phyloP scores from a whole-genome alignment of 2,113 vertebrate species.

The Halichoeres trimaculatus region DNA sequence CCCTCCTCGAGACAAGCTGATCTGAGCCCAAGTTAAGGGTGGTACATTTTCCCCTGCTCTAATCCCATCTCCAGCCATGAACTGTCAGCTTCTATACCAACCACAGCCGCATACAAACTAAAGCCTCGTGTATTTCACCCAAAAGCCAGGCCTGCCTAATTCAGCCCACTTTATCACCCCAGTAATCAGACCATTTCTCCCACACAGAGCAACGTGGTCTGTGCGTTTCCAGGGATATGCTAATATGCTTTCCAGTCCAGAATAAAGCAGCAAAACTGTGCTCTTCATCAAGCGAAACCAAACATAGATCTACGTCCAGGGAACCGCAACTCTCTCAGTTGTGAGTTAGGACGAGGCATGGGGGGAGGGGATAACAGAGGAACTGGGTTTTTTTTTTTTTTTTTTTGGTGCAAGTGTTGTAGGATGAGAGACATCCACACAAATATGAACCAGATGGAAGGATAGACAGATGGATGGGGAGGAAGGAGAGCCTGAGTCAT shows the following conservation, averaged over 20 bases:
- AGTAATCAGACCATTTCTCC: conserved; percentile 55
- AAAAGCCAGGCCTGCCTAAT: conserved; percentile 52
- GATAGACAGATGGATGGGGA: conserved; percentile 58
- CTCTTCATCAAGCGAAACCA: conserved; percentile 18
- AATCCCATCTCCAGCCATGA: conserved; percentile 63
- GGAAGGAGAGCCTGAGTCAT: conserved; percentile 75
- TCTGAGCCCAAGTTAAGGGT: conserved; percentile 45
- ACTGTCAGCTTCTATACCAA: conserved; percentile 47
- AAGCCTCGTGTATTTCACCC: conserved; percentile 47
- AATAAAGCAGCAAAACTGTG: conserved; percentile 9
- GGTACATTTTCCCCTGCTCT: conserved; percentile 56
- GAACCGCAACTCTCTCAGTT: conserved; percentile 38
- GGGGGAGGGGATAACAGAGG: conserved; percentile 37
- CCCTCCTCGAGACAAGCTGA: conserved; percentile 33
- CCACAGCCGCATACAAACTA: conserved; percentile 42
- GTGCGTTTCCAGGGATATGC: conserved; percentile 26
- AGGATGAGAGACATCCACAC: conserved; percentile 71
- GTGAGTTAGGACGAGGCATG: conserved; percentile 42
- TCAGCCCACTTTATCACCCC: conserved; percentile 61
- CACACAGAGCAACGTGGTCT: conserved; percentile 46
- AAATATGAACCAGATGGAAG: conserved; percentile 79
- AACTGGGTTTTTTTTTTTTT: conserved; percentile 47
- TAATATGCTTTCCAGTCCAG: conserved; percentile 33
- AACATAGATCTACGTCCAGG: conserved; percentile 49
- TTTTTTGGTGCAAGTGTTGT: conserved; percentile 49